Conservation (phyloP, 2,888 invertebrate species). For the Conus canariensis region DNA sequence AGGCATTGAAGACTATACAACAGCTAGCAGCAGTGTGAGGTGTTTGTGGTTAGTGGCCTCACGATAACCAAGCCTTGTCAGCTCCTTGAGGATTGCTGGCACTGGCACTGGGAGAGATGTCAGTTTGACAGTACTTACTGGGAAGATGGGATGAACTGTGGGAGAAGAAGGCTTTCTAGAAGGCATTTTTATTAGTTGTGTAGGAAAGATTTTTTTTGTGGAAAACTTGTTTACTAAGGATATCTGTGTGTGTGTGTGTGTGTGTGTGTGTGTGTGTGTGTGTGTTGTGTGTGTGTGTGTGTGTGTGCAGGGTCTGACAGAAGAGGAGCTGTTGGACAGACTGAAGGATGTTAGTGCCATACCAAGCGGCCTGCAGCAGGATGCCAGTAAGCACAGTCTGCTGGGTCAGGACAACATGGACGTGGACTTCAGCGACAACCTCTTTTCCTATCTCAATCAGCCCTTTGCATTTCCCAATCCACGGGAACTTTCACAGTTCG, state of each 20-base stretch:
- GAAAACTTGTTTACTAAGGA: no score
- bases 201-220: no score
- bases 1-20: no score
- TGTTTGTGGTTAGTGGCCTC: no score
- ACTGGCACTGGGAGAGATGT: not conserved
- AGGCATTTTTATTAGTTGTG: no score
- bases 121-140: no score
- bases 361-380: constrained; percentile 51
- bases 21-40: no score
- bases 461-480: constrained; percentile 86
- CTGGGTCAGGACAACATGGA: constrained; percentile 66
- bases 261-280: no score
- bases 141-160: no score
- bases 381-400: constrained; percentile 53
- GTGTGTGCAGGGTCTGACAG: constrained; percentile 43
- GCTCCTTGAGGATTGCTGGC: not conserved
- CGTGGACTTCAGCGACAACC: constrained; percentile 79
- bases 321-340: constrained; percentile 60
- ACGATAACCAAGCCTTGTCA: not conserved
- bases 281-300: not conserved
- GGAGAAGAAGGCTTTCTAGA: no score
- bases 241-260: not conserved
- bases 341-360: constrained; percentile 58
- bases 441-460: constrained; percentile 80
- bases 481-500: constrained; percentile 87